Evolutionary conservation across 2,797 vertebrate species (phyloP).

Genomic region (Parambassis ranga): DNA sequence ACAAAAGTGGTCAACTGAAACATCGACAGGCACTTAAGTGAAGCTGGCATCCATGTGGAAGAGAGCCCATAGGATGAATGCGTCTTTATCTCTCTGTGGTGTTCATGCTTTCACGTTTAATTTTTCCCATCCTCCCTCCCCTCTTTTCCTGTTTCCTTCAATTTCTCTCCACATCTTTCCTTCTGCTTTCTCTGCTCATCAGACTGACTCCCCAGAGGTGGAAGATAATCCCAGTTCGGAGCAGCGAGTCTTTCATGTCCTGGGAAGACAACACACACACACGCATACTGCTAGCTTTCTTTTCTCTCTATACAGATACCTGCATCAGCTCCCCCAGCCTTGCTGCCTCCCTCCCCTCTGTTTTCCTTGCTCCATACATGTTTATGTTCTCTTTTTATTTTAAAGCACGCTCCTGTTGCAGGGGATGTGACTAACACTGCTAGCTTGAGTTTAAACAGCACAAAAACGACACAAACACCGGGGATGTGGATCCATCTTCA

Average conservation of each 20-base stretch:
- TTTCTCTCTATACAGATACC: constrained; percentile 47
- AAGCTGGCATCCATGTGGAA: constrained; percentile 42
- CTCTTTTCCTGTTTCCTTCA: constrained; percentile 49
- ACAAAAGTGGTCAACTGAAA: constrained; percentile 36
- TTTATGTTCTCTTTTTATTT: constrained; percentile 52
- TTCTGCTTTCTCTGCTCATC: constrained; percentile 55
- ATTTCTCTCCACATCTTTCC: constrained; percentile 58
- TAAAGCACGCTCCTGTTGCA: constrained; percentile 21
- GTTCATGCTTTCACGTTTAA: constrained; percentile 40
- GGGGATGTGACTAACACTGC: constrained; percentile 17
- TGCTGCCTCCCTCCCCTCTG: not conserved
- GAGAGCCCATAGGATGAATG: constrained; percentile 24
- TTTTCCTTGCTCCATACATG: not conserved
- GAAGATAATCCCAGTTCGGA: constrained; percentile 71
- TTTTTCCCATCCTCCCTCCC: constrained; percentile 36
- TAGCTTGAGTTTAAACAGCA: constrained; percentile 29
- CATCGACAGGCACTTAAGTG: constrained; percentile 25
- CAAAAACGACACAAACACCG: constrained; percentile 46
- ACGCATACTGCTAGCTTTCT: constrained; percentile 51
- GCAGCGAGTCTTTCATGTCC: constrained; percentile 72
- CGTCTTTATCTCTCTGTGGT: constrained; percentile 41
- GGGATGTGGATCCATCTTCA: constrained; percentile 22
- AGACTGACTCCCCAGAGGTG: constrained; percentile 68
- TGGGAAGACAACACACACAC: constrained; percentile 64
- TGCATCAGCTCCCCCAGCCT: constrained; percentile 24